Conservation (phyloP, 1,140 invertebrate species). For the Drosophila ananassae region DNA sequence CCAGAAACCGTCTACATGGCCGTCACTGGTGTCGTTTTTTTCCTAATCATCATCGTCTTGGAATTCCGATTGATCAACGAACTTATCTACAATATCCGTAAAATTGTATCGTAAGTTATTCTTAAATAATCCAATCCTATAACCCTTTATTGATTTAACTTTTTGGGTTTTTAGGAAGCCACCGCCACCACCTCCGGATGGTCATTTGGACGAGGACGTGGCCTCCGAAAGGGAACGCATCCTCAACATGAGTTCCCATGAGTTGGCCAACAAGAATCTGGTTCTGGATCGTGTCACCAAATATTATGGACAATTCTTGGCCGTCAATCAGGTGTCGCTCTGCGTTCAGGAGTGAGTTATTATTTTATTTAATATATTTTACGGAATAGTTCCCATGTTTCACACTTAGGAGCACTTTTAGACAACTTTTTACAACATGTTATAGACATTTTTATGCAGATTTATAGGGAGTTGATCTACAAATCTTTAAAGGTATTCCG, state of each 20-base stretch:
- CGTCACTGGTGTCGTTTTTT: constrained; percentile 47
- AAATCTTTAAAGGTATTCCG: no score
- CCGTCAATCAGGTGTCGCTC: constrained; percentile 89
- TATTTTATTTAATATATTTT: background rate
- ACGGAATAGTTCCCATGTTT: no score
- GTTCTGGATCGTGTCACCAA: constrained; percentile 87
- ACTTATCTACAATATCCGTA: constrained; percentile 43
- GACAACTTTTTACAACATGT: background rate
- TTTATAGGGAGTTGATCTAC: no score
- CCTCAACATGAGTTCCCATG: constrained; percentile 38
- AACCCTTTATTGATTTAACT: background rate
- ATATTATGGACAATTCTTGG: constrained; percentile 87
- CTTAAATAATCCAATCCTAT: background rate
- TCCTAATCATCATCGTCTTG: constrained; percentile 51
- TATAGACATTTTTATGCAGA: no score
- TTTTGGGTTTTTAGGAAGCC: constrained; percentile 36
- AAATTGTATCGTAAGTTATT: background rate
- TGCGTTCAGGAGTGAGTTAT: constrained; percentile 82
- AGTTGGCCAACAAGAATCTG: constrained; percentile 71
- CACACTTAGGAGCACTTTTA: background rate
- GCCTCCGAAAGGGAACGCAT: constrained; percentile 81
- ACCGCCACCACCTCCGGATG: constrained; percentile 48
- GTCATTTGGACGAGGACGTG: constrained; percentile 83
- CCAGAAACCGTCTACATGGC: constrained; percentile 58
- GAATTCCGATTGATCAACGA: constrained; percentile 66